phyloP scores from a whole-genome alignment of 2,113 vertebrate species.

The Perognathus longimembris region DNA sequence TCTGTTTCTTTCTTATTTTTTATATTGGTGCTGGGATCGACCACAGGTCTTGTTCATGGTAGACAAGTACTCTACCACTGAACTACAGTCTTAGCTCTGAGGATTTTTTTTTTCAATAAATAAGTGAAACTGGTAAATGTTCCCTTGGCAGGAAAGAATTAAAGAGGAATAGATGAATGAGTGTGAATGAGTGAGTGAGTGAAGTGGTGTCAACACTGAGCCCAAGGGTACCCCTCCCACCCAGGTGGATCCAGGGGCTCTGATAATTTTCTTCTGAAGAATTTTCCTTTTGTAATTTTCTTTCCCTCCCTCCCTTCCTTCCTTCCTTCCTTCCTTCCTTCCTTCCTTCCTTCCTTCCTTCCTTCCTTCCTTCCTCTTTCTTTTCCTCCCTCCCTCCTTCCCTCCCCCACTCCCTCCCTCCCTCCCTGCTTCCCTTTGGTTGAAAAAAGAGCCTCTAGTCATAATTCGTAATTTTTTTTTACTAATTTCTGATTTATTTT shows the following conservation, averaged over 20 bases:
- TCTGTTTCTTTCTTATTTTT: no score
- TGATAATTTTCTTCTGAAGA: neutral
- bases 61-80: no score
- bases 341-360: no score
- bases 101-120: neutral
- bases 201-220: neutral
- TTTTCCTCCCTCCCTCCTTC: no score
- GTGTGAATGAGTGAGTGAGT: neutral
- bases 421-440: neutral
- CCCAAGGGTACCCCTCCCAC: rapidly evolving
- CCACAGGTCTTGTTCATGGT: no score
- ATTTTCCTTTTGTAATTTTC: neutral
- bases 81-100: neutral
- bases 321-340: no score
- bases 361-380: no score
- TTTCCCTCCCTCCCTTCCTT: no score
- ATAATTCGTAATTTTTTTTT: no score
- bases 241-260: neutral
- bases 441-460: neutral
- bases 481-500: neutral
- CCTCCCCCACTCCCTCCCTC: no score
- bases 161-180: neutral
- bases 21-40: no score
- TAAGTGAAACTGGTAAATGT: neutral
- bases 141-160: neutral